These are phyloP conservation scores for Chirona hameri DNA, from an alignment of 2,888 invertebrate species.

Conservation along the genomic window DNA sequence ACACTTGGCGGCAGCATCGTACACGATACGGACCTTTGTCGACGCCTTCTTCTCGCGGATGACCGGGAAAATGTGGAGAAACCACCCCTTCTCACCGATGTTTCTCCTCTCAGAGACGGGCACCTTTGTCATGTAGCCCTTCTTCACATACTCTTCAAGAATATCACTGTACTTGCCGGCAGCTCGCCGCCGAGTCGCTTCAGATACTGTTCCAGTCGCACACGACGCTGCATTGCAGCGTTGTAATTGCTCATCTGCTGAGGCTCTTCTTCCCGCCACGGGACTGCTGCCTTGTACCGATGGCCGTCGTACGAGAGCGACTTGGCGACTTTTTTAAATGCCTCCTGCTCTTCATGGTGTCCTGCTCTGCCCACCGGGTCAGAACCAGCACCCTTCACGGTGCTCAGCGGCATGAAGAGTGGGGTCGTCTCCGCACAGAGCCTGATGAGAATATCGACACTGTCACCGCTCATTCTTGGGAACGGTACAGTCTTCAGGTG, in stretches of 20 bases:
- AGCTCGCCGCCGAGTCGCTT: background rate
- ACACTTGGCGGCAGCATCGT: background rate
- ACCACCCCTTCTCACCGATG: background rate
- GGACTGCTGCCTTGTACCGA: background rate
- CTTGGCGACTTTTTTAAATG: background rate
- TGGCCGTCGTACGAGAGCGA: background rate
- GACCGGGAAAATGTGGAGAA: background rate
- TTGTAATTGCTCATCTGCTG: background rate
- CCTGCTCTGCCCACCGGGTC: background rate
- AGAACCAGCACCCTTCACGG: background rate
- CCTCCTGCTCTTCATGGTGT: background rate
- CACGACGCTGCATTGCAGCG: background rate
- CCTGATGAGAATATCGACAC: background rate
- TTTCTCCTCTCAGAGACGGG: background rate
- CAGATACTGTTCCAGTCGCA: background rate
- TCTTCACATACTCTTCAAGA: background rate
- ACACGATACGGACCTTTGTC: background rate
- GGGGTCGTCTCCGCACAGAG: slow-evolving; percentile 3
- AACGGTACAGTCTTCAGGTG: background rate
- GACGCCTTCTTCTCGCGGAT: background rate
- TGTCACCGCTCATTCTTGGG: background rate
- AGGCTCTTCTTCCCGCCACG: background rate
- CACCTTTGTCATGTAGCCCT: background rate
- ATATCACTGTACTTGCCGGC: background rate
- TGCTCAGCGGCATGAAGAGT: background rate